Percentiles rank a stretch among this genome's conserved stretches.
phyloP scores from a whole-genome alignment of 2,888 invertebrate genomes.

The Aspidiotus rigidus region DNA sequence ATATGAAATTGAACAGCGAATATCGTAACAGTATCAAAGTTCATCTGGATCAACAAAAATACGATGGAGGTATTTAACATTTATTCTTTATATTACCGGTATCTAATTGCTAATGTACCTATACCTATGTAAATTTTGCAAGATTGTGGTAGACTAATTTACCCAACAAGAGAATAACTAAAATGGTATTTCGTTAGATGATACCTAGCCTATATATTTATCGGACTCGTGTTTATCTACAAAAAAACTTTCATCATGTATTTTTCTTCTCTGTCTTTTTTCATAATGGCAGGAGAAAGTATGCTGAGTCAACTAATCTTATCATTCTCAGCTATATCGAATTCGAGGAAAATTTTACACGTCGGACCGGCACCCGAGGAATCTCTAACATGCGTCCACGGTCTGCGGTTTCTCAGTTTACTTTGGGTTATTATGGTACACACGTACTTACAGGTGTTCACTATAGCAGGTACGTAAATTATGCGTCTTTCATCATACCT shows the following conservation, averaged over 20 bases:
- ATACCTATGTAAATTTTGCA: too few species aligned
- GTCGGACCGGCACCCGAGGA: slow-evolving; percentile 59
- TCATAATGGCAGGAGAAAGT: slow-evolving; percentile 36
- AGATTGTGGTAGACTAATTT: too few species aligned
- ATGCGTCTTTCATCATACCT: background rate
- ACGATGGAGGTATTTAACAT: background rate
- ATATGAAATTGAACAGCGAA: slow-evolving; percentile 34
- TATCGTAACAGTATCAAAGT: slow-evolving; percentile 1
- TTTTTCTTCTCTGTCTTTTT: background rate
- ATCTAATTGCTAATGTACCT: too few species aligned
- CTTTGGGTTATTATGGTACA: slow-evolving; percentile 57
- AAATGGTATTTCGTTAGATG: too few species aligned
- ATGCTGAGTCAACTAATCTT: slow-evolving; percentile 52
- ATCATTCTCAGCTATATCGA: slow-evolving; percentile 66
- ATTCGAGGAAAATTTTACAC: slow-evolving; percentile 64
- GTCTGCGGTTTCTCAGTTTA: slow-evolving; percentile 51
- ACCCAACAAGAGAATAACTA: too few species aligned
- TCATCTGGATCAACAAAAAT: background rate
- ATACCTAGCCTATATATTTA: too few species aligned
- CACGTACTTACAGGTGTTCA: slow-evolving; percentile 62
- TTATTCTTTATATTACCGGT: too few species aligned
- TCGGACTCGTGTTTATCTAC: too few species aligned
- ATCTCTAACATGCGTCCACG: slow-evolving; percentile 41
- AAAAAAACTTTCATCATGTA: too few species aligned
- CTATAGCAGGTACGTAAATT: slow-evolving; percentile 51